phyloP scores from a whole-genome alignment of 2,113 vertebrate species.

The Salvelinus sp. region DNA sequence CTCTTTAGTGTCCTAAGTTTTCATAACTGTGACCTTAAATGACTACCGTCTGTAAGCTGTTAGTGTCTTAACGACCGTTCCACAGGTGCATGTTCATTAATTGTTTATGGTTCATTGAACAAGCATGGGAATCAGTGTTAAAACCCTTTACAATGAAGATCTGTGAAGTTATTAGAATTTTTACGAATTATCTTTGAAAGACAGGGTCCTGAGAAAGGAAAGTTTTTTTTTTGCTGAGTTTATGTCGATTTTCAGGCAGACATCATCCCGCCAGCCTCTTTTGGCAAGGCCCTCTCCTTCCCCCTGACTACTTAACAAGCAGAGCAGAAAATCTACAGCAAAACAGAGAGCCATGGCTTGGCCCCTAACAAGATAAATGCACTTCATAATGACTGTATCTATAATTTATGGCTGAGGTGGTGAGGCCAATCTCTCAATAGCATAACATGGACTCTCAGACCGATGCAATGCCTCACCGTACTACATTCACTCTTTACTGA shows the following conservation, averaged over 20 bases:
- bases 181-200: too few species aligned
- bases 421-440: conserved; percentile 32
- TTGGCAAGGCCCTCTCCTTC: conserved; percentile 54
- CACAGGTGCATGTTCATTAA: too few species aligned
- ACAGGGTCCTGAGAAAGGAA: too few species aligned
- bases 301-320: conserved; percentile 46
- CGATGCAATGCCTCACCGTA: neutral
- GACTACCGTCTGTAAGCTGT: too few species aligned
- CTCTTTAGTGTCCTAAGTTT: too few species aligned
- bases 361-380: conserved; percentile 56
- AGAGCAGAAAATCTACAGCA: conserved; percentile 36
- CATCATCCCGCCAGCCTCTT: conserved; percentile 33
- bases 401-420: conserved; percentile 49
- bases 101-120: too few species aligned
- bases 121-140: too few species aligned
- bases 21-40: too few species aligned
- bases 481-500: conserved; percentile 24
- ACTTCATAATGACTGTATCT: conserved; percentile 52
- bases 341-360: conserved; percentile 54
- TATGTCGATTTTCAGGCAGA: conserved; percentile 26
- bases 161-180: too few species aligned
- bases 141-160: too few species aligned
- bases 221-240: too few species aligned
- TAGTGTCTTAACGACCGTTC: too few species aligned
- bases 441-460: neutral